A percentile compares a stretch with the other conserved stretches of the same genome.
phyloP scores from a whole-genome alignment of 2,888 invertebrate species.

The Masnerella sp. region DNA sequence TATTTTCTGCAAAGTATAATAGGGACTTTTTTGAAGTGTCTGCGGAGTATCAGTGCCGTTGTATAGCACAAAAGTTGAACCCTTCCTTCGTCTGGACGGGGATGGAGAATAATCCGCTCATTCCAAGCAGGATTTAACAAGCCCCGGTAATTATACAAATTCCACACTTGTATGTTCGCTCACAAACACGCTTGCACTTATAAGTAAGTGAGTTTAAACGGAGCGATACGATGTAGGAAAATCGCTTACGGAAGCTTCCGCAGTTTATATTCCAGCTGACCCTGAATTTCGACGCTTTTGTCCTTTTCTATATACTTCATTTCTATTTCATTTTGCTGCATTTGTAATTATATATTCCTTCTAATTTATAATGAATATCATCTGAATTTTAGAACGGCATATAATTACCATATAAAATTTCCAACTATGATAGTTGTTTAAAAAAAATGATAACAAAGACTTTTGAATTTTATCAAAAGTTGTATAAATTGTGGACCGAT shows the following conservation, averaged over 20 bases:
- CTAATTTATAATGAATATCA: too few species aligned
- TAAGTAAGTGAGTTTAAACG: conserved; percentile 34
- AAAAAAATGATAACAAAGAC: too few species aligned
- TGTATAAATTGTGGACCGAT: too few species aligned
- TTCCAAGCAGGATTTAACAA: conserved; percentile 47
- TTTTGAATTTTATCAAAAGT: too few species aligned
- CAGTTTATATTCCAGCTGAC: conserved; percentile 15
- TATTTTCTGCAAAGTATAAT: conserved; percentile 13
- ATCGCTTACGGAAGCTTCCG: conserved; percentile 22
- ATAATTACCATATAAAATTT: too few species aligned
- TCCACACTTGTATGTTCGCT: conserved; percentile 23
- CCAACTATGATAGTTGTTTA: too few species aligned
- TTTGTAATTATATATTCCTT: too few species aligned
- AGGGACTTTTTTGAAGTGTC: conserved; percentile 31
- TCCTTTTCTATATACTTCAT: background rate
- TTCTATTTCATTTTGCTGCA: background rate
- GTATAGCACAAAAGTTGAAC: conserved; percentile 35
- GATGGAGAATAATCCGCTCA: conserved; percentile 47
- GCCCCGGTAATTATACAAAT: conserved; percentile 49
- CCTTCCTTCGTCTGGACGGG: conserved; percentile 40
- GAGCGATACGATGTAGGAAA: conserved; percentile 13
- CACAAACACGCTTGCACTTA: conserved; percentile 8
- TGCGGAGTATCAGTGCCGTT: conserved; percentile 31
- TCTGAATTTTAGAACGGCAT: too few species aligned
- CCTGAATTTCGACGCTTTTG: conserved; percentile 12